phyloP scores from a whole-genome alignment of 2,113 vertebrate species.

The Ceyx melanurus region DNA sequence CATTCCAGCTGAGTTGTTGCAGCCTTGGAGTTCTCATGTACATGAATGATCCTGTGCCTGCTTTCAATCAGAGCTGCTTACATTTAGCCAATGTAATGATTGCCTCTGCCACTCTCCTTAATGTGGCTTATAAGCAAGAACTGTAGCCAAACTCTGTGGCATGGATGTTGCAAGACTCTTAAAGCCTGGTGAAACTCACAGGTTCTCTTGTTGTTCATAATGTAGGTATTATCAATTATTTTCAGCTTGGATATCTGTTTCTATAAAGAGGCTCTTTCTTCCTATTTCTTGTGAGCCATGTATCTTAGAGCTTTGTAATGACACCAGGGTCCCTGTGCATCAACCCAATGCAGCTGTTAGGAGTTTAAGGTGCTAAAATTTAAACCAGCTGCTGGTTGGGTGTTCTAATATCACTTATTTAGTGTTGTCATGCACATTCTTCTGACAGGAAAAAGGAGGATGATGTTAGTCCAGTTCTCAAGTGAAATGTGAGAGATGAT shows the following conservation, averaged over 20 bases:
- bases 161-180: not conserved
- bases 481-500: not conserved
- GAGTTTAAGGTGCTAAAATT: slow-evolving; percentile 1
- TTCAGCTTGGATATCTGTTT: not conserved
- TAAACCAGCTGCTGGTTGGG: not conserved
- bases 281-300: not conserved
- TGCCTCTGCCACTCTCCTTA: not conserved
- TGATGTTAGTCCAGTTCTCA: not conserved
- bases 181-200: not conserved
- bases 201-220: not conserved
- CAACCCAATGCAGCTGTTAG: not conserved
- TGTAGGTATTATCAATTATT: not conserved
- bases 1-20: not conserved
- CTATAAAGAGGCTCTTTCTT: not conserved
- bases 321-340: not conserved
- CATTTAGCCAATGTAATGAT: not conserved
- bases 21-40: not conserved
- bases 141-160: not conserved
- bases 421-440: not conserved
- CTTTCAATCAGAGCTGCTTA: not conserved
- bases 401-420: not conserved
- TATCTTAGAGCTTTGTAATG: not conserved
- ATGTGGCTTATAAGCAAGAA: not conserved
- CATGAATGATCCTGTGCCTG: not conserved
- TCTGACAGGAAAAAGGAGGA: not conserved